Conservation (phyloP, 2,888 invertebrate species). For the Lycocerus yunnanus region DNA sequence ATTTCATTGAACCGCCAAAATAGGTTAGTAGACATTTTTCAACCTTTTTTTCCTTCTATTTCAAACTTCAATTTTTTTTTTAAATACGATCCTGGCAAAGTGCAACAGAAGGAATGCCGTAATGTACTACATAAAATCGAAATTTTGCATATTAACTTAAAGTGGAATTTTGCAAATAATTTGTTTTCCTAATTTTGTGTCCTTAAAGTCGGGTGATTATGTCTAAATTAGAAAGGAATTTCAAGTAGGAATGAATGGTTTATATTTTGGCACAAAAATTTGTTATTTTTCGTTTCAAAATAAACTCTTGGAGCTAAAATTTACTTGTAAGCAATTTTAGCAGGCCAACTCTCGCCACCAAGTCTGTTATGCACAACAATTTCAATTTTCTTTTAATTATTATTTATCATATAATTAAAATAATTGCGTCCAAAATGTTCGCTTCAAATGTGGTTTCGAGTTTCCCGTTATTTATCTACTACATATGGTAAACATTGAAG, state of each 20-base stretch:
- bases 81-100: not conserved
- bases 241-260: not conserved
- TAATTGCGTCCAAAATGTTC: not conserved
- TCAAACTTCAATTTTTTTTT: too few relatives aligned
- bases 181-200: not conserved
- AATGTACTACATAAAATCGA: too few relatives aligned
- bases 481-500: conserved; percentile 17
- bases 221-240: not conserved
- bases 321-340: not conserved
- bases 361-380: not conserved
- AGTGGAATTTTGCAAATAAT: not conserved
- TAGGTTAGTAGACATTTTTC: too few relatives aligned
- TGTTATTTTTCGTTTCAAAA: not conserved
- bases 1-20: too few relatives aligned
- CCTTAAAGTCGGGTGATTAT: not conserved
- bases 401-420: not conserved
- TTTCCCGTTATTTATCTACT: conserved; percentile 7
- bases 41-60: too few relatives aligned
- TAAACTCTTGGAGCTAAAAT: not conserved
- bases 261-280: not conserved
- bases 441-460: not conserved
- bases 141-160: too few relatives aligned
- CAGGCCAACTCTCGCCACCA: not conserved
- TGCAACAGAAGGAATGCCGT: too few relatives aligned
- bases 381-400: not conserved